Percentiles rank a stretch among this genome's conserved stretches.
Conservation (phyloP, 2,797 vertebrate genomes). For the Eupleurogrammus muticus region DNA sequence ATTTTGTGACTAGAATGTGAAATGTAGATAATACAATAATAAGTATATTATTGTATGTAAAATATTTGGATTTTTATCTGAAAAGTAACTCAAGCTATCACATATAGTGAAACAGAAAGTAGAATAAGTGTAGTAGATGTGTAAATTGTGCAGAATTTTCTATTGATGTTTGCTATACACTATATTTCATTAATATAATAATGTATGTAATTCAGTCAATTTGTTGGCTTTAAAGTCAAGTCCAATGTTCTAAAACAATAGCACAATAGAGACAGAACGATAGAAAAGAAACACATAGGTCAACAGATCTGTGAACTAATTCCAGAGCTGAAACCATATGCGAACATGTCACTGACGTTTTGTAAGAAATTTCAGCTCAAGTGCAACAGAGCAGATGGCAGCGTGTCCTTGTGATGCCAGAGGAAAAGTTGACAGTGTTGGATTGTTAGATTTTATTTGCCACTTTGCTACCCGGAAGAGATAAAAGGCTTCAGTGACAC, state of each 20-base stretch:
- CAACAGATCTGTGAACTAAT: constrained; percentile 41
- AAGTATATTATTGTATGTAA: too few relatives aligned
- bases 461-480: constrained; percentile 26
- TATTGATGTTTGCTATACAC: too few relatives aligned
- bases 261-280: constrained; percentile 8
- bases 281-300: too few relatives aligned
- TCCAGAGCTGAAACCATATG: constrained; percentile 49
- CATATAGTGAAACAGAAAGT: too few relatives aligned
- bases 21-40: too few relatives aligned
- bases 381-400: constrained; percentile 35
- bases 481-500: constrained; percentile 36
- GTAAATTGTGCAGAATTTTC: too few relatives aligned
- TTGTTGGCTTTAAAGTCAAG: not conserved
- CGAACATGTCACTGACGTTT: constrained; percentile 29
- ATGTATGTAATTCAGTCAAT: not conserved
- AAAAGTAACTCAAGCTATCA: too few relatives aligned
- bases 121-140: too few relatives aligned
- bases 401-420: constrained; percentile 30
- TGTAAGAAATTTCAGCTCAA: constrained; percentile 24
- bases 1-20: too few relatives aligned
- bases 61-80: too few relatives aligned
- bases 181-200: too few relatives aligned
- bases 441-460: constrained; percentile 17
- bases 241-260: not conserved
- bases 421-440: constrained; percentile 8